Evolutionary conservation across 2,797 vertebrate genomes (phyloP).

Genomic region (Mergus octosetaceus): DNA sequence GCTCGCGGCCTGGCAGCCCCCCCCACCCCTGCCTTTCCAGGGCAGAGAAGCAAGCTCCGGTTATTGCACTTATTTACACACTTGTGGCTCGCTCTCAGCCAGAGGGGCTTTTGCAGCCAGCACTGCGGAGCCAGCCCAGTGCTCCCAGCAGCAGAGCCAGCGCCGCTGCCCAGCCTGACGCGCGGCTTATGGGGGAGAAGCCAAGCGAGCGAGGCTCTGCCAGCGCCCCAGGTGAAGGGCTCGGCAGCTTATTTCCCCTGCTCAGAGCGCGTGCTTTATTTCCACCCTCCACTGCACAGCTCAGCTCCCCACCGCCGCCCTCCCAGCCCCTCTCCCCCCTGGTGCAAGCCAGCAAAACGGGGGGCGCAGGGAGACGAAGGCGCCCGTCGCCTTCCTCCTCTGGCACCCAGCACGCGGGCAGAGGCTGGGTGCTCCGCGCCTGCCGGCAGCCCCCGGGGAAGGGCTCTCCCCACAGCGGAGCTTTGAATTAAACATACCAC

Average conservation of each 20-base stretch:
- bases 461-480: slow-evolving; percentile 61
- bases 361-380: not conserved
- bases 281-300: not conserved
- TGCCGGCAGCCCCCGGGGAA: slow-evolving; percentile 22
- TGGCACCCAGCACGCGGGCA: not conserved
- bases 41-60: not conserved
- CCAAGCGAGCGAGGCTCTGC: slow-evolving; percentile 38
- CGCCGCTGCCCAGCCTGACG: slow-evolving; percentile 7
- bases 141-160: not conserved
- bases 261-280: not conserved
- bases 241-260: not conserved
- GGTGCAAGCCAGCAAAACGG: fast-evolving
- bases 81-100: slow-evolving; percentile 46
- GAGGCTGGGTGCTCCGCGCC: slow-evolving; percentile 1
- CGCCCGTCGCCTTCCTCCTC: not conserved
- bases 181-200: slow-evolving; percentile 55
- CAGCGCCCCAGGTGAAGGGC: slow-evolving; percentile 7
- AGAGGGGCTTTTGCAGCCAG: slow-evolving; percentile 55
- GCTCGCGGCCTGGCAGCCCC: not conserved
- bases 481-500: slow-evolving; percentile 74
- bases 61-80: slow-evolving; percentile 26
- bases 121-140: not conserved
- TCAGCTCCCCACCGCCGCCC: not conserved
- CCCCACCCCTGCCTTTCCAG: not conserved
- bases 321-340: not conserved